Evolutionary conservation across 2,888 invertebrate genomes (phyloP), one percentile per base, ranked within the genome.

Genomic region (Leuctra nigra): DNA sequence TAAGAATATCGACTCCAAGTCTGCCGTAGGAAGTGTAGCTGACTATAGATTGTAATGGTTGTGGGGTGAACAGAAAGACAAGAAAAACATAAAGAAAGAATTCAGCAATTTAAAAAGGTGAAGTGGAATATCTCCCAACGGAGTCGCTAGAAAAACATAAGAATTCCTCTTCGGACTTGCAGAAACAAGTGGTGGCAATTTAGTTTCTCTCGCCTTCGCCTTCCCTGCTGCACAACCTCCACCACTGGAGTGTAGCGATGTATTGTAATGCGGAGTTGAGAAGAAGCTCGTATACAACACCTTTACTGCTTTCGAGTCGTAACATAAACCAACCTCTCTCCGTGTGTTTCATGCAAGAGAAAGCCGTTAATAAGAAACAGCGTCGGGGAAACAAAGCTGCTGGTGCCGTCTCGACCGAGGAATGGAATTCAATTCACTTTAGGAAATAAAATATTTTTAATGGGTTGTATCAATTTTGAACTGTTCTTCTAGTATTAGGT

Each of bases 61-160:
- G 50, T 35, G 33, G 50, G 33, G 50, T 29, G 50, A 50, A 50
- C n/a, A 33, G 33, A 20, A 50, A 50, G 50, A 18, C 50, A 50
- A 50, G 50, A 35, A 50, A 50, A 29, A 20, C 33, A 35, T 50
- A 65, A 63, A 63, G 63, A 65, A 64, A 64, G 63, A 63, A 65
- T 63, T 64, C 63, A 61, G 64, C 66, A 66, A 66, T 67, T 67
- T 67, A 66, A 66, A 44, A 67, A 66, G 63, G 63, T 61, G 65
- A 62, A 59, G 59, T 57, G 60, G 65, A 67, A 67, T 67, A 61
- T 66, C 64, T 65, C 68, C 67, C 68, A 53, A 35, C 18, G 60
- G 60, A 24, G 57, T 44, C 55, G 53, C 55, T 59, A 36, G 16
- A 14, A 22, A 20, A 23, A 44, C 44, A 44, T 44, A 50, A 50